Evolutionary conservation across 2,113 vertebrate genomes (phyloP).

Genomic region (Neolamprologus sp.): DNA sequence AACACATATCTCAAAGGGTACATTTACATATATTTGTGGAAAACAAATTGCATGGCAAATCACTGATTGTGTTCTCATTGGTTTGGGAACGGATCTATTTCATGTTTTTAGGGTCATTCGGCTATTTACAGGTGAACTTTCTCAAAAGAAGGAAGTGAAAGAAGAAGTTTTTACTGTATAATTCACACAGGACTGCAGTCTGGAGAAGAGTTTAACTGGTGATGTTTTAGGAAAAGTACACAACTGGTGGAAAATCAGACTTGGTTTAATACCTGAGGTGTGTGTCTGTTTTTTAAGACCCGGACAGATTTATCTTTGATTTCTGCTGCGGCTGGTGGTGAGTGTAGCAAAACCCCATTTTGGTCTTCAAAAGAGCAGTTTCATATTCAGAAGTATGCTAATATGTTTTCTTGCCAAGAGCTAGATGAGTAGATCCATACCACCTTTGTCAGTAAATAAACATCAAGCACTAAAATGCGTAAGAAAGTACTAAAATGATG

Average conservation of each 20-base stretch:
- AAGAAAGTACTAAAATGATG: neutral
- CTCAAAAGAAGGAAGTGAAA: neutral
- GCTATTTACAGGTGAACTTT: constrained; percentile 58
- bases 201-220: neutral
- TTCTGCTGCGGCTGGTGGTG: constrained; percentile 34
- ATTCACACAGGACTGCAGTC: neutral
- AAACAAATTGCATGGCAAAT: constrained; percentile 36
- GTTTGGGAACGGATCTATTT: neutral
- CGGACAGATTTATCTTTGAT: neutral
- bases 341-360: neutral
- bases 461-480: neutral
- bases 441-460: neutral
- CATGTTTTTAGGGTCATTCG: neutral
- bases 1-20: constrained; percentile 59
- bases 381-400: neutral
- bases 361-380: neutral
- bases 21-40: constrained; percentile 55
- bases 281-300: constrained; percentile 13
- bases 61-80: constrained; percentile 21
- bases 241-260: constrained; percentile 8
- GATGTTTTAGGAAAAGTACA: constrained; percentile 4
- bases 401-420: neutral
- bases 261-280: constrained; percentile 61
- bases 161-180: neutral
- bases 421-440: neutral